phyloP scores from a whole-genome alignment of 2,888 invertebrate genomes.

The Trissonchulus sp. region DNA sequence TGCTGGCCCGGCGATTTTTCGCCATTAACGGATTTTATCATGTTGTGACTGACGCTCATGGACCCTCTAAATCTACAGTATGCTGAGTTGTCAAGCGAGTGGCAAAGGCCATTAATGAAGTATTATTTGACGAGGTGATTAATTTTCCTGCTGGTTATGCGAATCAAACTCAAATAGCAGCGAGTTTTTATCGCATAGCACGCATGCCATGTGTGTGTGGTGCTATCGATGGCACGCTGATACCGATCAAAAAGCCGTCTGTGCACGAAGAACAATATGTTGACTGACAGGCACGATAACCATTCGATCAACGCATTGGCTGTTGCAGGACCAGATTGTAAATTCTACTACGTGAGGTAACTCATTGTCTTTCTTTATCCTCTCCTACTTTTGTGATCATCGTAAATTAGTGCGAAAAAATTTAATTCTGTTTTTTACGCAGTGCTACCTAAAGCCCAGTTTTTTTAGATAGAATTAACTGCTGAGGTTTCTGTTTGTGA shows the following conservation, averaged over 20 bases:
- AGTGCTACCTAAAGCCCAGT: no score
- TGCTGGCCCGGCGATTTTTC: not conserved
- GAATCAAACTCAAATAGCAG: not conserved
- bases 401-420: no score
- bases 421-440: no score
- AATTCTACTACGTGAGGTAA: no score
- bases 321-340: not conserved
- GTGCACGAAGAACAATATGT: not conserved
- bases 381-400: no score
- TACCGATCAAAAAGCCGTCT: not conserved
- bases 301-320: not conserved
- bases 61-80: not conserved
- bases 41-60: not conserved
- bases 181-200: not conserved
- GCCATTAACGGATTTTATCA: not conserved
- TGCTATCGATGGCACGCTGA: not conserved
- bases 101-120: not conserved
- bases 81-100: not conserved
- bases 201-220: not conserved
- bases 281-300: not conserved
- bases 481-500: not conserved
- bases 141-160: not conserved
- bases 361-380: no score
- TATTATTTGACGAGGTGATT: not conserved
- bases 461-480: no score